Evolutionary conservation across 2,113 vertebrate species (phyloP).

Genomic region (Paraplagusia blochii): DNA sequence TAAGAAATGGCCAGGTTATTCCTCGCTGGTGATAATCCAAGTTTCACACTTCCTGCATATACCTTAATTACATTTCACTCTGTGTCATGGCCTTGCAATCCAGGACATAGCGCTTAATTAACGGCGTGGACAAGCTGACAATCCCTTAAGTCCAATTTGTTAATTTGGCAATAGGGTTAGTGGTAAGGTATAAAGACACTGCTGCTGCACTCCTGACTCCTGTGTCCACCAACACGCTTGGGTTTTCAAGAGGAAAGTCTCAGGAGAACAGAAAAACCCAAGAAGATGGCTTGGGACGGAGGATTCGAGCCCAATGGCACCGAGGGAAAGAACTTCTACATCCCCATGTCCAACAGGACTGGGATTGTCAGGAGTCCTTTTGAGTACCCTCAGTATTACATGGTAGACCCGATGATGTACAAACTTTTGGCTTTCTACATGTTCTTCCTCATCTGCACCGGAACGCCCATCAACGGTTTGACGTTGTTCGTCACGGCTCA

Average conservation of each 20-base stretch:
- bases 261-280: not conserved
- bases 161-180: constrained; percentile 4
- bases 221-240: not conserved
- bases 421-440: constrained; percentile 76
- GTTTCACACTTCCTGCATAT: too few relatives aligned
- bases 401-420: constrained; percentile 69
- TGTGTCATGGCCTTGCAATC: not conserved
- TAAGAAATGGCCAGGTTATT: too few relatives aligned
- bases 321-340: constrained; percentile 82
- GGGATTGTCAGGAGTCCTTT: constrained; percentile 81
- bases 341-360: constrained; percentile 83
- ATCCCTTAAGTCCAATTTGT: constrained; percentile 38
- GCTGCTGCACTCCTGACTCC: not conserved
- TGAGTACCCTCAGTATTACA: constrained; percentile 80
- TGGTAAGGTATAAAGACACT: constrained; percentile 43
- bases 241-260: not conserved
- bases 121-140: constrained; percentile 13
- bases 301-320: constrained; percentile 72
- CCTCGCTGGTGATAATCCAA: too few relatives aligned
- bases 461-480: constrained; percentile 78
- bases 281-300: constrained; percentile 30
- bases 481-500: constrained; percentile 79
- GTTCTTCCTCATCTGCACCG: constrained; percentile 80
- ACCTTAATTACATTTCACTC: constrained; percentile 9
- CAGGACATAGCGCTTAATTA: constrained; percentile 21